phyloP scores from a whole-genome alignment of 2,888 invertebrate species.

The Entomobrya proxima region DNA sequence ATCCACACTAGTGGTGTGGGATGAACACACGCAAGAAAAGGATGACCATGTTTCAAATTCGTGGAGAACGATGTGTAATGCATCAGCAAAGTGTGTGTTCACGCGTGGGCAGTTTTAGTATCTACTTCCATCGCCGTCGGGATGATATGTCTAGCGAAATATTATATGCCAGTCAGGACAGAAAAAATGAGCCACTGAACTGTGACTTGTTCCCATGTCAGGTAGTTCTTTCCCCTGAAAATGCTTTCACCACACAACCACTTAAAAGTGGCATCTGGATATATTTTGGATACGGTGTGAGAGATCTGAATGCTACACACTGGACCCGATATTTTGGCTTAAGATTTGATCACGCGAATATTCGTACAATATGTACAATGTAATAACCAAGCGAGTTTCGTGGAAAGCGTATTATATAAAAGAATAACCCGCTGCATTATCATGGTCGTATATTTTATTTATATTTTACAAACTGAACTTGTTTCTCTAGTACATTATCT shows the following conservation, averaged over 20 bases:
- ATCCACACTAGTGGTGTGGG: background rate
- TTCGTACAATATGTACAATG: background rate
- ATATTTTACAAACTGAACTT: conserved; percentile 32
- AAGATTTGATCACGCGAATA: conserved; percentile 60
- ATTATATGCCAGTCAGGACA: too few relatives aligned
- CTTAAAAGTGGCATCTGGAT: background rate
- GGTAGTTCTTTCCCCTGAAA: too few relatives aligned
- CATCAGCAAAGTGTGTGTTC: conserved; percentile 26
- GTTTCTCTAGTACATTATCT: background rate
- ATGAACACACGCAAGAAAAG: conserved; percentile 5
- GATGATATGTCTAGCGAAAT: background rate
- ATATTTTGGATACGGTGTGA: too few relatives aligned
- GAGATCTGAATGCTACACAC: background rate
- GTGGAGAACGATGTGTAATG: background rate
- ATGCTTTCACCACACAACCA: too few relatives aligned
- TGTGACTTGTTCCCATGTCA: too few relatives aligned
- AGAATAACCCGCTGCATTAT: background rate
- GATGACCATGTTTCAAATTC: conserved; percentile 26
- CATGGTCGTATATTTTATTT: conserved; percentile 12
- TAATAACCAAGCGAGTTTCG: background rate
- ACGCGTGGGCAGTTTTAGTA: conserved; percentile 34
- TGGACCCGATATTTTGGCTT: background rate
- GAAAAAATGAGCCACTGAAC: too few relatives aligned
- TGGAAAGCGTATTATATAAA: background rate
- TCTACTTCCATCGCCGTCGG: background rate